Conservation (phyloP, 2,888 invertebrate species). For the Octonoba sinensis region DNA sequence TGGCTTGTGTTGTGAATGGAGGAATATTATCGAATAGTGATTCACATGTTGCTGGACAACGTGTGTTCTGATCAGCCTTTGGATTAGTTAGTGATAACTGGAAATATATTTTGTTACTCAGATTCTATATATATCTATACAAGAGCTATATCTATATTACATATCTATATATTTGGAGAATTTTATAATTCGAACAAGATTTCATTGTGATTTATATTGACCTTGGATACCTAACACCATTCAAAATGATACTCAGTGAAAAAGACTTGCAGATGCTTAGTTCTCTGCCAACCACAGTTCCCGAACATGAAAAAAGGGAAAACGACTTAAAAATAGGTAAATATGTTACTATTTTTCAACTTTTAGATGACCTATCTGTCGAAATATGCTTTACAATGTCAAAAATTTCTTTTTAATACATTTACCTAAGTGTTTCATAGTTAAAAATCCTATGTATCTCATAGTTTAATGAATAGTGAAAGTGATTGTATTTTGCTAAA, state of each 20-base stretch:
- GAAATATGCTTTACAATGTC: too few species aligned
- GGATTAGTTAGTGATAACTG: constrained; percentile 25
- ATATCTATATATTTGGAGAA: too few species aligned
- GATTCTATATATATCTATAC: not conserved
- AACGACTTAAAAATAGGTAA: constrained; percentile 68
- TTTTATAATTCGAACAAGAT: not conserved
- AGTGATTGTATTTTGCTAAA: too few species aligned
- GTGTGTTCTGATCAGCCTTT: constrained; percentile 4
- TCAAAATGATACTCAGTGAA: constrained; percentile 68
- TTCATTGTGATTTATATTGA: not conserved
- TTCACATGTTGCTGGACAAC: constrained; percentile 34
- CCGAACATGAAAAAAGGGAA: constrained; percentile 66
- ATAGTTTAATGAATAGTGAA: too few species aligned
- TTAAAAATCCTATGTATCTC: too few species aligned
- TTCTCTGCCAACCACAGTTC: constrained; percentile 65
- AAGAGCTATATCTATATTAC: too few species aligned
- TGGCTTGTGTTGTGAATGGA: constrained; percentile 25
- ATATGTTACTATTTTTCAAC: constrained; percentile 19
- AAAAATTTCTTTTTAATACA: too few species aligned
- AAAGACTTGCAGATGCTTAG: constrained; percentile 68
- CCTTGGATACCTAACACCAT: constrained; percentile 19
- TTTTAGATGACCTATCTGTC: not conserved
- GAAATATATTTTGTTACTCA: constrained; percentile 40
- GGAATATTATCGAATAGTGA: not conserved
- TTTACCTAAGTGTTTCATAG: too few species aligned